Evolutionary conservation across 2,113 vertebrate species (phyloP).

Genomic region (Columba livia): DNA sequence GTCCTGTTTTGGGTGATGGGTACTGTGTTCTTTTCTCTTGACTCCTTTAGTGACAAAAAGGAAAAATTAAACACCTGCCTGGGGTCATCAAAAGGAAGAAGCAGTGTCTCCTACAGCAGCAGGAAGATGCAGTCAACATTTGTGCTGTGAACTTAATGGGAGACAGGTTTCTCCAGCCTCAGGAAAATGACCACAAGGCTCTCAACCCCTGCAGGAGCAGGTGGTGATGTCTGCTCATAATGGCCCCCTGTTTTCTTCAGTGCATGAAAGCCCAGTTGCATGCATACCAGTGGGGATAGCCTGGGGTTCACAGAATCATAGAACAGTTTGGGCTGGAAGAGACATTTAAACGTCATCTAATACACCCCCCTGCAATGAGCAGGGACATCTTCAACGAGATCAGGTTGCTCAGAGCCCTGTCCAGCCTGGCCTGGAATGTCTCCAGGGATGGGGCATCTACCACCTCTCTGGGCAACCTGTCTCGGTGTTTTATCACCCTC

Average conservation of each 20-base stretch:
- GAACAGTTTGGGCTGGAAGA: too few relatives aligned
- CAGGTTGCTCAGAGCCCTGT: too few relatives aligned
- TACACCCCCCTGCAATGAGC: too few relatives aligned
- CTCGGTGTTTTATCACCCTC: too few relatives aligned
- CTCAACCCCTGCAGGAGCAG: rapidly evolving
- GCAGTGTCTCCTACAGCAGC: not conserved
- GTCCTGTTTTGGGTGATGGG: not conserved
- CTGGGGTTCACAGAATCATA: too few relatives aligned
- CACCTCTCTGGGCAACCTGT: too few relatives aligned
- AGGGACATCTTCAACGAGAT: too few relatives aligned
- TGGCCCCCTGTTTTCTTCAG: not conserved
- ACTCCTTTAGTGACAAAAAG: not conserved
- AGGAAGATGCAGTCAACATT: not conserved
- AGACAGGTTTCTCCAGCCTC: not conserved
- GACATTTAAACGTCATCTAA: too few relatives aligned
- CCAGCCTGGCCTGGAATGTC: too few relatives aligned
- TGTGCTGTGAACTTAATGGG: not conserved
- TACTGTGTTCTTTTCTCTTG: not conserved
- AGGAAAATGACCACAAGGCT: not conserved
- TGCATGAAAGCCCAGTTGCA: not conserved
- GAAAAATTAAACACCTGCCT: not conserved
- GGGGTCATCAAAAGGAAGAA: not conserved
- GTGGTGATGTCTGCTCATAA: rapidly evolving
- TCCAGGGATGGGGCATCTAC: too few relatives aligned
- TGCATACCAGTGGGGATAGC: rapidly evolving